phyloP scores from a whole-genome alignment of 2,113 vertebrate genomes.

The Petaurus breviceps region DNA sequence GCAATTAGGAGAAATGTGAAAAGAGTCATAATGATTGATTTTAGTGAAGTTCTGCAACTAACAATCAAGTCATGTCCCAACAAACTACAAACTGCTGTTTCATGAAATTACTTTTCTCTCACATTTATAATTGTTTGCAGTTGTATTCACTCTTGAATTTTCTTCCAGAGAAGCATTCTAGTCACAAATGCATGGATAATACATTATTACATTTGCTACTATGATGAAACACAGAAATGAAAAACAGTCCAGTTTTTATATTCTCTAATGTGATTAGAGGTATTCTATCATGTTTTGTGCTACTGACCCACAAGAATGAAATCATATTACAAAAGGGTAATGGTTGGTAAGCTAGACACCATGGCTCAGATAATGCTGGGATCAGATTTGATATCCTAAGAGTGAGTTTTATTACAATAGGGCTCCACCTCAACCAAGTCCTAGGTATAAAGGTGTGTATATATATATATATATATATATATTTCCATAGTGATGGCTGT shows the following conservation, averaged over 20 bases:
- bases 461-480: rapidly evolving
- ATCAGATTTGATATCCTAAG: conserved; percentile 37
- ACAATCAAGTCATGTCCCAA: not conserved
- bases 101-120: conserved; percentile 62
- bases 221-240: conserved; percentile 63
- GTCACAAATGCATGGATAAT: conserved; percentile 64
- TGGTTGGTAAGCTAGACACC: conserved; percentile 42
- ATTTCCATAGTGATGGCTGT: not conserved
- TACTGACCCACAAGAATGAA: conserved; percentile 46
- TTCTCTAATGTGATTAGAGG: conserved; percentile 63
- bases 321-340: conserved; percentile 31
- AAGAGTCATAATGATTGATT: conserved; percentile 48
- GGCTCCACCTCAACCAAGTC: conserved; percentile 7
- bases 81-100: conserved; percentile 47
- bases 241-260: not conserved
- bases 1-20: conserved; percentile 39
- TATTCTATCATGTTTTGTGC: conserved; percentile 57
- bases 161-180: conserved; percentile 71
- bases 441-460: not conserved
- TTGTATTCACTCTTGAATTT: conserved; percentile 69
- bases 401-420: not conserved
- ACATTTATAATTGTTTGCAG: conserved; percentile 54
- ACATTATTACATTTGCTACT: conserved; percentile 61
- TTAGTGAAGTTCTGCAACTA: conserved; percentile 38
- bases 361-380: conserved; percentile 4